Percentiles rank a stretch among this genome's conserved stretches.
phyloP scores from a whole-genome alignment of 2,113 vertebrate species.

The Tupaia chinensis region DNA sequence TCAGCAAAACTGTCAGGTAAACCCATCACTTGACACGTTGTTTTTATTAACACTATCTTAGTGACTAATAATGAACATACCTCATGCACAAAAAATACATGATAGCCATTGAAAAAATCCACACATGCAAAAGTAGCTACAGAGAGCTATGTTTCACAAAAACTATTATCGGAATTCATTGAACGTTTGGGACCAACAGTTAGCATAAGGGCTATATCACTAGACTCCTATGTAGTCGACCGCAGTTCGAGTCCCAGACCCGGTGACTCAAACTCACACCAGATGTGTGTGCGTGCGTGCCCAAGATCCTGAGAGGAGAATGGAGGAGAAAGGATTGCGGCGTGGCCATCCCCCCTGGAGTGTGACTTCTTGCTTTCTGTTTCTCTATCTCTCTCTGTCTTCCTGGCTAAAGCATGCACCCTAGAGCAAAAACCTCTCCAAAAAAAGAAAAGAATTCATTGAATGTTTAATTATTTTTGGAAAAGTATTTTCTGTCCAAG shows the following conservation, averaged over 20 bases:
- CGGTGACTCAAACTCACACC: too few relatives aligned
- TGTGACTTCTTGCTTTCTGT: too few relatives aligned
- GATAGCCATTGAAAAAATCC: neutral
- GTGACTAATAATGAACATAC: constrained; percentile 23
- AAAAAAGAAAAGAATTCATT: neutral
- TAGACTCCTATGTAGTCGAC: too few relatives aligned
- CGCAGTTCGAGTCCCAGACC: too few relatives aligned
- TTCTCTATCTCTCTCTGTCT: too few relatives aligned
- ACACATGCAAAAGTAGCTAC: neutral
- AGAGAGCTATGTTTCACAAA: neutral
- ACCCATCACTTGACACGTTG: neutral
- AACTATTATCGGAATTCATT: neutral
- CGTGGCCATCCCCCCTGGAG: too few relatives aligned
- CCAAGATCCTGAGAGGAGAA: too few relatives aligned
- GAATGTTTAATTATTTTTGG: neutral
- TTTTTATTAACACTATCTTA: constrained; percentile 38
- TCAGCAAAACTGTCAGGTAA: constrained; percentile 35
- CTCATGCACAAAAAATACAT: neutral
- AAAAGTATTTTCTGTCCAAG: neutral
- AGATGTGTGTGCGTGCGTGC: too few relatives aligned
- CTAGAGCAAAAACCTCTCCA: too few relatives aligned
- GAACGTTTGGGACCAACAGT: neutral
- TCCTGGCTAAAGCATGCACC: too few relatives aligned
- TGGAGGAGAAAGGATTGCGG: too few relatives aligned
- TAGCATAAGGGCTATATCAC: too few relatives aligned